Conservation (phyloP, 2,797 vertebrate species). For the Hypotaenidia okinawae region DNA sequence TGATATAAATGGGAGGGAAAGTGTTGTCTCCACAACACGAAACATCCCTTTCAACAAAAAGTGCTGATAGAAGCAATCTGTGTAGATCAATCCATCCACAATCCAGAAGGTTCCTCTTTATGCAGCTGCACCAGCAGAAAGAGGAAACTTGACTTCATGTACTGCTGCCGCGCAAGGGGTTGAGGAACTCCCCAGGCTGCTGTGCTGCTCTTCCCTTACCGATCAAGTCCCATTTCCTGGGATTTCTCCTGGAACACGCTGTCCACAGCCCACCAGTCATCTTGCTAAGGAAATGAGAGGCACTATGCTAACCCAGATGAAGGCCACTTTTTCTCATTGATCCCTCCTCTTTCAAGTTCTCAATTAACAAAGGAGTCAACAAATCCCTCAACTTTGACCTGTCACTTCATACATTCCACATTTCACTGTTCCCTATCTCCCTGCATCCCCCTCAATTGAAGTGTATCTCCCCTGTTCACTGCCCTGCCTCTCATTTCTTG, state of each 20-base stretch:
- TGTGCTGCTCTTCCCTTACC: not conserved
- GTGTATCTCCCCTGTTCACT: not conserved
- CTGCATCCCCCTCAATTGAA: fast-evolving
- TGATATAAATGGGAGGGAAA: not conserved
- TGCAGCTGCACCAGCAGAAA: not conserved
- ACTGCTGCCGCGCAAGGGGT: not conserved
- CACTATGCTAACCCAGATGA: not conserved
- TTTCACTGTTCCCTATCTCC: not conserved
- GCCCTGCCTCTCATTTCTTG: not conserved
- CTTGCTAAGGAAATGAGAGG: not conserved
- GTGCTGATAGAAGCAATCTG: not conserved
- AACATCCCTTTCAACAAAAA: not conserved
- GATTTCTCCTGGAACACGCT: not conserved
- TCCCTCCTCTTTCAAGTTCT: not conserved
- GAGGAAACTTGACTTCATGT: not conserved
- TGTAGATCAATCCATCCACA: not conserved
- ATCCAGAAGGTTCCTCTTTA: not conserved
- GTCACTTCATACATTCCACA: not conserved
- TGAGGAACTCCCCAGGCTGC: not conserved
- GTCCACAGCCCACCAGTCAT: not conserved
- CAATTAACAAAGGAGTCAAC: constrained; percentile 2
- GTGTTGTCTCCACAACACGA: not conserved
- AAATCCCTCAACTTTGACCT: not conserved
- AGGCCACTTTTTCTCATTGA: not conserved
- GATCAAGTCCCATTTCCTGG: not conserved